These are phyloP conservation scores for Genyomyrus donnyi DNA, from an alignment of 2,113 vertebrate genomes.

Conservation along the genomic window DNA sequence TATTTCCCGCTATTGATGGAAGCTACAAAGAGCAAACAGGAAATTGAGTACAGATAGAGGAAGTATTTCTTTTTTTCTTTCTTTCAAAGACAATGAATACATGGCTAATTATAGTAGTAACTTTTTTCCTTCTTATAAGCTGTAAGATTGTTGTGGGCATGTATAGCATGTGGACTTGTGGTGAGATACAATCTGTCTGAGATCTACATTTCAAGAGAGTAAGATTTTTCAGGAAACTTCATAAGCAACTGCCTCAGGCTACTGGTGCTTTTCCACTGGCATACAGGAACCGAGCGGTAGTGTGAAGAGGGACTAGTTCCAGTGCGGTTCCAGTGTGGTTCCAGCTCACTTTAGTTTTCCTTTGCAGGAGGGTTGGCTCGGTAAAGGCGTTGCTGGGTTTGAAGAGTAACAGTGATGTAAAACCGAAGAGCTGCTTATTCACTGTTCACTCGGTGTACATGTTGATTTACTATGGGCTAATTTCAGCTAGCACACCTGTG, in stretches of 20 bases:
- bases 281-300: neutral
- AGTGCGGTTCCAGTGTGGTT: neutral
- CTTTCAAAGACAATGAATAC: neutral
- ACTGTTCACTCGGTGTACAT: neutral
- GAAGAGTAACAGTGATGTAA: neutral
- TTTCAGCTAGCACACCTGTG: neutral
- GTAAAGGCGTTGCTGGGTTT: neutral
- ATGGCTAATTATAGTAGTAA: neutral
- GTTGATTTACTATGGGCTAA: neutral
- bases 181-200: neutral
- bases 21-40: neutral
- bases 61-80: neutral
- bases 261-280: neutral
- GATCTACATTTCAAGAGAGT: neutral
- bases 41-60: neutral
- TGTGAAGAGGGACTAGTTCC: neutral
- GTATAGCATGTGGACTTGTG: neutral
- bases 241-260: neutral
- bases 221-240: neutral
- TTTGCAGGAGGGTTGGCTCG: neutral
- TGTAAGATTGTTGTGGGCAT: neutral
- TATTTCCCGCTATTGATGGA: conserved; percentile 14
- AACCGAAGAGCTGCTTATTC: neutral
- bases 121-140: neutral
- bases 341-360: neutral